Conservation (phyloP, 2,888 invertebrate species). For the Drosophila crucigera region DNA sequence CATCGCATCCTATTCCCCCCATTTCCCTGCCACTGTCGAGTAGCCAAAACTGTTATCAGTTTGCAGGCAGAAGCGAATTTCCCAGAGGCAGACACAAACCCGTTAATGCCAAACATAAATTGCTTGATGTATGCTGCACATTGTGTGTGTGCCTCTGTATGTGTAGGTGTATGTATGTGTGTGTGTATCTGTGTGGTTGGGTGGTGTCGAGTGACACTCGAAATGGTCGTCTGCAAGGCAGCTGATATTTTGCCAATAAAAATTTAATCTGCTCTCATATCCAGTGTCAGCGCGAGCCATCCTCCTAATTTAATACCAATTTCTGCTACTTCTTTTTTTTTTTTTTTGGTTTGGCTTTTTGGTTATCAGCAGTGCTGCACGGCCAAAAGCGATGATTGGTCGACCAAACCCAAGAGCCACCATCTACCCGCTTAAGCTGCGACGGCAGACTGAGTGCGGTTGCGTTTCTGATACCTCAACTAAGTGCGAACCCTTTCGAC, state of each 20-base stretch:
- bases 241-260: constrained; percentile 80
- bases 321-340: constrained; percentile 30
- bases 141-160: neutral
- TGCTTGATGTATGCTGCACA: constrained; percentile 27
- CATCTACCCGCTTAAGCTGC: constrained; percentile 33
- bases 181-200: constrained; percentile 8
- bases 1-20: neutral
- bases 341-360: constrained; percentile 7
- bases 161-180: constrained; percentile 1
- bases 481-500: constrained; percentile 47
- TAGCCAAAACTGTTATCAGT: constrained; percentile 56
- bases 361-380: constrained; percentile 55
- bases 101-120: constrained; percentile 77
- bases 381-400: constrained; percentile 59
- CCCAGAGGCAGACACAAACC: constrained; percentile 59
- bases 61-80: constrained; percentile 53
- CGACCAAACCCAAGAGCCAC: constrained; percentile 29
- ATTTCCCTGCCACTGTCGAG: constrained; percentile 1
- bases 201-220: constrained; percentile 15
- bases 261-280: constrained; percentile 76
- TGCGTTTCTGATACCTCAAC: constrained; percentile 69
- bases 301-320: constrained; percentile 69
- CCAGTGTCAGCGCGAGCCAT: constrained; percentile 45
- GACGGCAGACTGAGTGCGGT: constrained; percentile 50
- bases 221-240: constrained; percentile 40